Base-by-base conservation (phyloP, 53 echinoderm and acorn worm species). In the Apostichopus leukothele region DNA sequence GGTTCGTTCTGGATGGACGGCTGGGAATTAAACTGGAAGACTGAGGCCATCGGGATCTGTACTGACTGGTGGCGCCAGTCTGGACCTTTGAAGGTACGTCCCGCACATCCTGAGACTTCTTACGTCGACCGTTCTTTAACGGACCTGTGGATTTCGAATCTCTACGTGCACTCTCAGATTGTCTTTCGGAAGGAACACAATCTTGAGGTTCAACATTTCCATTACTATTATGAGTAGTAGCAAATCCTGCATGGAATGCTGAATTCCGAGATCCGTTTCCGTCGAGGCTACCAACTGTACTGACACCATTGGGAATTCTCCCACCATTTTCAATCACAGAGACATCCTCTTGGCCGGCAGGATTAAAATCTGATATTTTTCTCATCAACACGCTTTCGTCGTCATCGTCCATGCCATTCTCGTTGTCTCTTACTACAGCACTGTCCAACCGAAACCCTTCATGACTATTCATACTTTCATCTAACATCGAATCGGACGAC, bases 281-380 rank as follows among this genome's bases (percentile, higher is more conserved):
- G 1, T 51, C 52, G 18, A 5, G 18, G 8, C 1, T 57, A 57
- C 9, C 57, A 7, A 9, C 57, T 9, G 10, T 57, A 57, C 57
- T 57, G 57, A 57, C 57, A 57, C 57, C 57, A 57, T 57, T 57
- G 57, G 57, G 10, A 57, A 57, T 57, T 6, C 13, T 77, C 16
- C 77, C 9, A 77, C 19, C 81, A 54, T 23, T 51, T 0, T 12
- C 55, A 10, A 2, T 18, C 25, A 55, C n/a, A 20, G 5, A n/a
- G 54, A 71, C 18, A 6, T 19, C 71, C 13, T 18, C 18, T 0
- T 59, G 6, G 16, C 21, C 26, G 18, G 81, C 5, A 5, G 93
- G 93, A 67, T 77, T 52, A 79, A 90, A 93, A 21, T 86, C 78
- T 16, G 90, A 77, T 73, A 93, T 93, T 59, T 89, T 93, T 73